phyloP scores from a whole-genome alignment of 2,113 vertebrate species.

The Nicator chloris region DNA sequence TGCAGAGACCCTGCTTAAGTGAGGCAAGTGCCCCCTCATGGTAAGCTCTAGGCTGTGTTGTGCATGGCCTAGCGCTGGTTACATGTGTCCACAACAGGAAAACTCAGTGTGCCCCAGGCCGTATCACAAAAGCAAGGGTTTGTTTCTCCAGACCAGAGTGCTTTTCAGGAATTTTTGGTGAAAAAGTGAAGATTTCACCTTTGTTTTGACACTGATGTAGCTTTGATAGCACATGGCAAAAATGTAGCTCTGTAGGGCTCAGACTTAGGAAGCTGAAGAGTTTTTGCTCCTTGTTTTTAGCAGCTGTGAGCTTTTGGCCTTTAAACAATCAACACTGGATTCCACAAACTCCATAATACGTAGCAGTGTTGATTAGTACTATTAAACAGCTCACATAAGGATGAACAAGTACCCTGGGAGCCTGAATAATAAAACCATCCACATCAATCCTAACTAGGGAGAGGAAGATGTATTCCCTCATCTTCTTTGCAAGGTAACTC shows the following conservation, averaged over 20 bases:
- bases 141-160: neutral
- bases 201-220: neutral
- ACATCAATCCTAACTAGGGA: neutral
- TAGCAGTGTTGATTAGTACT: neutral
- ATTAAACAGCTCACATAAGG: neutral
- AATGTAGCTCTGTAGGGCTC: neutral
- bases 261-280: neutral
- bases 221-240: neutral
- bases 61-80: neutral
- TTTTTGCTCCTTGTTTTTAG: neutral
- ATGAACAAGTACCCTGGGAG: neutral
- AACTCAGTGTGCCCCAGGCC: neutral
- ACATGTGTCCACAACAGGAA: neutral
- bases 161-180: neutral
- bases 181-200: neutral
- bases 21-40: neutral
- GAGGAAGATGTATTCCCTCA: neutral
- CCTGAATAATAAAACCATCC: neutral
- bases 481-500: neutral
- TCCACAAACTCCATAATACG: accelerated
- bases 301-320: neutral
- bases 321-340: neutral
- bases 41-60: neutral
- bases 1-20: neutral
- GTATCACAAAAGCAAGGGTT: neutral